Evolutionary conservation across 2,888 invertebrate genomes (phyloP).

Genomic region (Ennomos quercinarius): DNA sequence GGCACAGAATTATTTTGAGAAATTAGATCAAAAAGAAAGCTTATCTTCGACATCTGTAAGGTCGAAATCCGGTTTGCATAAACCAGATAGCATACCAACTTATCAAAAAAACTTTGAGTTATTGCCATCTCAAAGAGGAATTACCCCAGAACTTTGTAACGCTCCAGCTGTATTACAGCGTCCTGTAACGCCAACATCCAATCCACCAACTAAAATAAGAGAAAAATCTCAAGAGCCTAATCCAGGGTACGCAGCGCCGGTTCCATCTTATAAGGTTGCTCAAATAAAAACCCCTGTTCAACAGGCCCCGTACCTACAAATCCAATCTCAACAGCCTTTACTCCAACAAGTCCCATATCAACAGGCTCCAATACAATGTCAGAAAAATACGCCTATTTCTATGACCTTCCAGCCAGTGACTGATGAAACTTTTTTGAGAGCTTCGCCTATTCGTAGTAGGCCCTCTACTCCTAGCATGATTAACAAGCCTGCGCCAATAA

Average conservation of each 20-base stretch:
- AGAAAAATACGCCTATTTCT: slow-evolving; percentile 82
- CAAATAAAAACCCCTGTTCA: slow-evolving; percentile 52
- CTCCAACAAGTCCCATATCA: slow-evolving; percentile 48
- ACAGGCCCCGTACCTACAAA: slow-evolving; percentile 16
- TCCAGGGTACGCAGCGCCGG: slow-evolving; percentile 37
- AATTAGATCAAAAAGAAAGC: slow-evolving; percentile 71
- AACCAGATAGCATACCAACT: slow-evolving; percentile 86
- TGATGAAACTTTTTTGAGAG: slow-evolving; percentile 82
- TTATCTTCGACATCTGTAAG: slow-evolving; percentile 64
- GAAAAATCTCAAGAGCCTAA: slow-evolving; percentile 66
- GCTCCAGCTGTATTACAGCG: slow-evolving; percentile 72
- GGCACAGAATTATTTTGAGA: slow-evolving; percentile 74
- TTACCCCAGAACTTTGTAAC: slow-evolving; percentile 83
- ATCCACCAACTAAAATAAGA: slow-evolving; percentile 67
- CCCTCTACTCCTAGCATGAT: slow-evolving; percentile 89
- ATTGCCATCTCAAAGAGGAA: slow-evolving; percentile 84
- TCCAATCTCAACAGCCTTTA: slow-evolving; percentile 17
- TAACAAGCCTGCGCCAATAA: slow-evolving; percentile 90
- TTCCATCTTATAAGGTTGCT: slow-evolving; percentile 45
- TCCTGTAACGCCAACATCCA: slow-evolving; percentile 72
- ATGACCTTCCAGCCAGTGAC: slow-evolving; percentile 88
- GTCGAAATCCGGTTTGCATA: slow-evolving; percentile 85
- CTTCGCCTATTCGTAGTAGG: slow-evolving; percentile 83
- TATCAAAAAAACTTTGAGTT: slow-evolving; percentile 88
- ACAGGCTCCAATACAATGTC: slow-evolving; percentile 66